A percentile compares a stretch with the other conserved stretches of the same genome.
Conservation (phyloP, 2,888 invertebrate genomes). For the Girardia tigrina region DNA sequence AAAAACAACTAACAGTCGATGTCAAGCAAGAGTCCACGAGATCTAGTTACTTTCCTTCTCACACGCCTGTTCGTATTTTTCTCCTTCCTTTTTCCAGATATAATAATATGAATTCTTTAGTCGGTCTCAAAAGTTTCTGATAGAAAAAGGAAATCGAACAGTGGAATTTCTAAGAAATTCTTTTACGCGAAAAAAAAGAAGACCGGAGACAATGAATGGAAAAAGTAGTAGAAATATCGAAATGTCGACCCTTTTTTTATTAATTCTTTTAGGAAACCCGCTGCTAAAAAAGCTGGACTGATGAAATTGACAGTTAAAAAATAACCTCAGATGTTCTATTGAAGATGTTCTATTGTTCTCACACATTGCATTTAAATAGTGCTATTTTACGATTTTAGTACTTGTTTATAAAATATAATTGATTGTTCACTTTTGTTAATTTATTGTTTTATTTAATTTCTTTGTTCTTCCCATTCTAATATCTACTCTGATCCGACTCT, state of each 20-base stretch:
- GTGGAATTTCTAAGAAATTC: neutral
- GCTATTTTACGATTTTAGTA: too few relatives aligned
- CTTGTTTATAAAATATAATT: too few relatives aligned
- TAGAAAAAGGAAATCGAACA: conserved; percentile 7
- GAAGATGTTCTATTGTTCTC: too few relatives aligned
- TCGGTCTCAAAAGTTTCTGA: neutral
- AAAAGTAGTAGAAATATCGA: neutral
- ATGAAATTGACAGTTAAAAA: neutral
- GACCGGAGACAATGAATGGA: neutral
- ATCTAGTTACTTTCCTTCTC: neutral
- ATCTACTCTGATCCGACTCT: too few relatives aligned
- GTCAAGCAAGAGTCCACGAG: neutral
- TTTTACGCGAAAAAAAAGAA: neutral
- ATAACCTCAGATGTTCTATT: too few relatives aligned
- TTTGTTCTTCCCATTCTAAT: too few relatives aligned
- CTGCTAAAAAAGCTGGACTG: neutral
- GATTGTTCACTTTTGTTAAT: too few relatives aligned
- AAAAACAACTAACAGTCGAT: neutral
- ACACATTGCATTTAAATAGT: too few relatives aligned
- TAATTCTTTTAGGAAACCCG: neutral
- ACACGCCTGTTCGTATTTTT: neutral
- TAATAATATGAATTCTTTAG: neutral
- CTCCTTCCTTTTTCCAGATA: neutral
- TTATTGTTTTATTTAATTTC: too few relatives aligned
- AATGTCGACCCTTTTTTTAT: neutral